Base-by-base conservation (phyloP, 2,888 invertebrate species). In the Elmis aenea region DNA sequence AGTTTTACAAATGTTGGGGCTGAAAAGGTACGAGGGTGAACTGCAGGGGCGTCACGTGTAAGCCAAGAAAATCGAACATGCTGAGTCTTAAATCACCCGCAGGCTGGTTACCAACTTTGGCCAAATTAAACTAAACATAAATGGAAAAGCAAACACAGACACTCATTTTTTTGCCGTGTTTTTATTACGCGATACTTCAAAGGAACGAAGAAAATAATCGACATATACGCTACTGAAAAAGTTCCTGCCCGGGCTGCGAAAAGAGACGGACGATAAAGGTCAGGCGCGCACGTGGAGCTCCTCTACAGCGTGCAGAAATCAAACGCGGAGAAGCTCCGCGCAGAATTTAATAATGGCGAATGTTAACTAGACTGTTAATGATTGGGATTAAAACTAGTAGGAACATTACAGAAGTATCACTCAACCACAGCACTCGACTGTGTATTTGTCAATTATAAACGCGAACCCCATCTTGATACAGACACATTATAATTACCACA, bases 331-430 rank as follows among this genome's bases (percentile, higher is more conserved):
- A 26, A 28, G 12, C 35, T 41, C 36, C 41, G 41, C 36, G 21
- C 33, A 23, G 42, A 48, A 46, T 49, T 49, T 45, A 46, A 49
- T 46, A 46, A 47, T 40, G 12, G 30, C 21, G 23, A 38, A 47
- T 45, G 45, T 47, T 45, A 45, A 47, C 40, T 38, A 47, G 45
- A 49, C 45, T 46, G 46, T 49, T 49, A 49, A 47, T 42, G 43
- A 47, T 49, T 4, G n/a, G n/a, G n/a, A n/a, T n/a, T n/a, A n/a
- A n/a, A n/a, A n/a, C n/a, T n/a, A n/a, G n/a, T n/a, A n/a, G n/a
- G n/a, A n/a, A n/a, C n/a, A n/a, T n/a, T n/a, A n/a, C n/a, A n/a
- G n/a, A n/a, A n/a, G n/a, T n/a, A n/a, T n/a, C n/a, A n/a, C n/a
- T n/a, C n/a, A n/a, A n/a, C n/a, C n/a, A n/a, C n/a, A n/a, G n/a